Conservation (phyloP, 2,113 vertebrate genomes). For the Siniperca chuatsi region DNA sequence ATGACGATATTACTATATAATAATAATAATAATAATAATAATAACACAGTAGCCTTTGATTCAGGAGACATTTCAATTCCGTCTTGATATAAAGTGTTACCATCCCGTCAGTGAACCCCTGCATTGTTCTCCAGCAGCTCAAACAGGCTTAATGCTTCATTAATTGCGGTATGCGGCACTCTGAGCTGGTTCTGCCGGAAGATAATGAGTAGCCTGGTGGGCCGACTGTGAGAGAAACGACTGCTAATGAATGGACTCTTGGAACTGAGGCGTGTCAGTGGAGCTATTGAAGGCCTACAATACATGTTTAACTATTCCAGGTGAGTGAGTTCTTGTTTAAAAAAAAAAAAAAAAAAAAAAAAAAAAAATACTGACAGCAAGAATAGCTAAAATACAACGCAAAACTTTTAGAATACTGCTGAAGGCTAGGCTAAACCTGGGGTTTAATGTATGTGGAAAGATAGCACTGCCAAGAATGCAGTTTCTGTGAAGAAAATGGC, state of each 20-base stretch:
- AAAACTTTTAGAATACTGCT: neutral
- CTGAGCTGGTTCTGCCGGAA: neutral
- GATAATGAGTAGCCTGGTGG: slow-evolving; percentile 26
- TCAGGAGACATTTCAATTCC: neutral
- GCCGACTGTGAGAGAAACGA: neutral
- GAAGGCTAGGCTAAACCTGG: neutral
- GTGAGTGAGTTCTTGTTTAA: no score
- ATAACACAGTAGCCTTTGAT: neutral
- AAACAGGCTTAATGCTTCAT: slow-evolving; percentile 7
- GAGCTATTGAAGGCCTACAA: neutral
- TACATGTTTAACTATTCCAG: neutral
- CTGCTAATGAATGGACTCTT: neutral
- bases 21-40: neutral
- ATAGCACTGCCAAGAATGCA: neutral
- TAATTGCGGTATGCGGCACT: slow-evolving; percentile 46
- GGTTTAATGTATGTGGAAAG: no score
- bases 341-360: no score
- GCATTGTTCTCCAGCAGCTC: slow-evolving; percentile 20
- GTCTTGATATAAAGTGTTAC: no score
- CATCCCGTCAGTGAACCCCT: neutral
- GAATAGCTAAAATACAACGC: neutral
- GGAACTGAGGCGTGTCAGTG: neutral
- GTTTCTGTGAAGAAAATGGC: neutral
- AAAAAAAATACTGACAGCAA: no score
- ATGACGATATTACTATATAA: neutral